Percentiles rank a stretch among this genome's conserved stretches.
phyloP scores from a whole-genome alignment of 2,797 vertebrate genomes.

The Momotus momota region DNA sequence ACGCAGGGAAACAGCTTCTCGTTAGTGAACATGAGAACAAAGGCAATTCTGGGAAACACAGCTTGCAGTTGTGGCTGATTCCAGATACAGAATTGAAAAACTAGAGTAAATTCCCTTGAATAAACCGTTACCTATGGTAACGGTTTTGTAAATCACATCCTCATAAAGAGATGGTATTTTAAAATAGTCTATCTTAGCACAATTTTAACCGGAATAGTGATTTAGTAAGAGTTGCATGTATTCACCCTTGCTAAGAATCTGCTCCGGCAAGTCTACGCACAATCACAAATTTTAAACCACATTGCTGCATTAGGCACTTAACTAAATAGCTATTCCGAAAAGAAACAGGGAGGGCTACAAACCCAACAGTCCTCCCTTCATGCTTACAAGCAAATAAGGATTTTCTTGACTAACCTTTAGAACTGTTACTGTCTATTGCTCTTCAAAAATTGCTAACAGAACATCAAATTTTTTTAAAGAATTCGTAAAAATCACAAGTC shows the following conservation, averaged over 20 bases:
- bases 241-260: background rate
- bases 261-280: background rate
- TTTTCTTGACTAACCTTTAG: background rate
- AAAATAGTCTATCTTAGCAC: fast-evolving
- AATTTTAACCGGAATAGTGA: background rate
- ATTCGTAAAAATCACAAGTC: background rate
- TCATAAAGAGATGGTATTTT: background rate
- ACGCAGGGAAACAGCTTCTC: background rate
- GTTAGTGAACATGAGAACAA: background rate
- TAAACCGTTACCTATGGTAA: background rate
- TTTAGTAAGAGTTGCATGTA: background rate
- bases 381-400: background rate
- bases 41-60: background rate
- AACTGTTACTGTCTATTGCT: background rate
- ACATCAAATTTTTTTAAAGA: background rate
- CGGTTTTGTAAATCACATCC: background rate
- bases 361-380: background rate
- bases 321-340: background rate
- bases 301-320: background rate
- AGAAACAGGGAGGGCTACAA: background rate
- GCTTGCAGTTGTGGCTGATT: background rate
- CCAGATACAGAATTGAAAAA: background rate
- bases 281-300: background rate
- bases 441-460: background rate
- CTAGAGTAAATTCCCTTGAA: background rate